Evolutionary conservation across 2,797 vertebrate genomes (phyloP).

Genomic region (Bovichtus variegatus): DNA sequence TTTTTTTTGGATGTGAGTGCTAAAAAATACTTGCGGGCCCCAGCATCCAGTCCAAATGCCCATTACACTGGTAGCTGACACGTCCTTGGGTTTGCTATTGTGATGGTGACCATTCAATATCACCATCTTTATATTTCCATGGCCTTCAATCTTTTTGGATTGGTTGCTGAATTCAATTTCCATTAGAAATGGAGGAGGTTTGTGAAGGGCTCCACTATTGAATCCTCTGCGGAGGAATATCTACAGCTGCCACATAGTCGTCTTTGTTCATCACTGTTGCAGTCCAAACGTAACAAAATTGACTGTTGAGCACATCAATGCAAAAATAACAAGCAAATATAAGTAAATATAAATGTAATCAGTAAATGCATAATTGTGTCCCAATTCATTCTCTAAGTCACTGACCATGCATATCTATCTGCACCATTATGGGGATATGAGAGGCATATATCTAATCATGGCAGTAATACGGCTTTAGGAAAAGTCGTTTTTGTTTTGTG

Average conservation of each 20-base stretch:
- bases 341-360: neutral
- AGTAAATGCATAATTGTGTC: neutral
- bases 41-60: neutral
- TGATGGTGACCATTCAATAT: conserved; percentile 14
- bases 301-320: neutral
- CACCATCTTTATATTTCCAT: conserved; percentile 8
- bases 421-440: neutral
- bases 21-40: neutral
- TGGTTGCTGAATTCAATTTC: conserved; percentile 19
- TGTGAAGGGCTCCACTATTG: conserved; percentile 8
- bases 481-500: neutral
- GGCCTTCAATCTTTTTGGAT: neutral
- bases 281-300: neutral
- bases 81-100: conserved; percentile 7
- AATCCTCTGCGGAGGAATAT: conserved; percentile 9
- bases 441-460: neutral
- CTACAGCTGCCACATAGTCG: neutral
- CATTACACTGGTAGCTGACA: neutral
- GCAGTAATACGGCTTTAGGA: neutral
- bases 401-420: neutral
- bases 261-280: neutral
- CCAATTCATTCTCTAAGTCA: neutral
- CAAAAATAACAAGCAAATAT: neutral
- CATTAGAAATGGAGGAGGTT: neutral
- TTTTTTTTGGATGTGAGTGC: neutral